Percentiles rank a stretch among this genome's conserved stretches.
These are phyloP conservation scores for Polypterus senegalus DNA, from an alignment of 2,113 vertebrate species.

Conservation along the genomic window DNA sequence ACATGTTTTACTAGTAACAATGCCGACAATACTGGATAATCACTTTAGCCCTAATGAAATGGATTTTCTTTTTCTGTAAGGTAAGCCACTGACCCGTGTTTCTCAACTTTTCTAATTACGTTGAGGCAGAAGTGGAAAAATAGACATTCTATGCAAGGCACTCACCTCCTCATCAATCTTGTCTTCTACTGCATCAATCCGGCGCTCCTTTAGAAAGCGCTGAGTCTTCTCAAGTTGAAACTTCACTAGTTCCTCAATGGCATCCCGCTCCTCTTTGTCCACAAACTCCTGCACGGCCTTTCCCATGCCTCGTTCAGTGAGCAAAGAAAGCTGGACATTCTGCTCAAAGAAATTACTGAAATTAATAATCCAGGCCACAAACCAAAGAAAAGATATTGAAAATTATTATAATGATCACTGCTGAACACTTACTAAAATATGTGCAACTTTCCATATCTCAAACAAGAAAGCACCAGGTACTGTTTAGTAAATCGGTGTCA, in stretches of 20 bases:
- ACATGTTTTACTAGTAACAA: too few relatives aligned
- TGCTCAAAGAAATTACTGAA: constrained; percentile 21
- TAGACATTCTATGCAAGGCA: constrained; percentile 1
- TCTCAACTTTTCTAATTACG: not conserved
- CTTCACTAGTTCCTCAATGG: constrained; percentile 86
- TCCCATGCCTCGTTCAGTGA: constrained; percentile 90
- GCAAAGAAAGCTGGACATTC: constrained; percentile 83
- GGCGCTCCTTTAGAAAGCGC: constrained; percentile 70
- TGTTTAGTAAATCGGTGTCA: too few relatives aligned
- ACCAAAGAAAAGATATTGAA: too few relatives aligned
- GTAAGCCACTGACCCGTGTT: not conserved
- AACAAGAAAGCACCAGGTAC: too few relatives aligned
- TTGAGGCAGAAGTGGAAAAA: not conserved
- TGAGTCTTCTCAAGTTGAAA: constrained; percentile 93
- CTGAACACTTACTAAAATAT: too few relatives aligned
- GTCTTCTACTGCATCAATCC: constrained; percentile 62
- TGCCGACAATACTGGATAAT: too few relatives aligned
- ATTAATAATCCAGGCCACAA: too few relatives aligned
- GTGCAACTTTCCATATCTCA: too few relatives aligned
- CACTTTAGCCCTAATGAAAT: too few relatives aligned
- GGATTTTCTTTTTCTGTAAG: too few relatives aligned
- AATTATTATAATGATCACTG: too few relatives aligned
- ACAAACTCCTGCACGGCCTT: constrained; percentile 96
- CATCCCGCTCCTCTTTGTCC: constrained; percentile 91
- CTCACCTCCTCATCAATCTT: constrained; percentile 85